Percentiles rank a stretch among this genome's conserved stretches.
Conservation (phyloP, 1,140 invertebrate genomes). For the Polyergus mexicanus region DNA sequence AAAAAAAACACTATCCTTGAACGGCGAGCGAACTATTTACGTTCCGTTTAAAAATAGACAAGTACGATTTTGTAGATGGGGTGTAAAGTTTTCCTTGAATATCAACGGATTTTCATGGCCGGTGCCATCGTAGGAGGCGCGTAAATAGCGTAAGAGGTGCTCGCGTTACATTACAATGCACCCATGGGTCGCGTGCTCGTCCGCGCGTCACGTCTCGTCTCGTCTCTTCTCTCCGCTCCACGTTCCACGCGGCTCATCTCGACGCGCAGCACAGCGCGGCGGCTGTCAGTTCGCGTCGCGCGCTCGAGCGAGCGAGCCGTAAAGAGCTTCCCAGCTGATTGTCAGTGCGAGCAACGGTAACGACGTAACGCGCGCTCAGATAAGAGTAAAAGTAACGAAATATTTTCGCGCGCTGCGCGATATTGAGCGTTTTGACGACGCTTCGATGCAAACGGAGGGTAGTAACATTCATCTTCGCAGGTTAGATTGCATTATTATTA, state of each 20-base stretch:
- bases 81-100: slow-evolving; percentile 27
- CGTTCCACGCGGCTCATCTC: slow-evolving; percentile 18
- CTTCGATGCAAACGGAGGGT: too few relatives aligned
- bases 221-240: neutral
- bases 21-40: neutral
- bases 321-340: neutral
- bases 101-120: slow-evolving; percentile 37
- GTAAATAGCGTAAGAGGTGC: slow-evolving; percentile 47
- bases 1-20: slow-evolving; percentile 21
- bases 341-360: slow-evolving; percentile 22
- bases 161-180: slow-evolving; percentile 60
- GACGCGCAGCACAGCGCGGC: neutral
- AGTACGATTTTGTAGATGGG: neutral
- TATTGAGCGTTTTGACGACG: neutral
- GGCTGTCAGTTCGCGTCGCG: slow-evolving; percentile 66
- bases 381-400: slow-evolving; percentile 58
- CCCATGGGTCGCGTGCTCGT: slow-evolving; percentile 56
- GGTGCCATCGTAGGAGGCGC: slow-evolving; percentile 3
- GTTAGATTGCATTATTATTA: slow-evolving; percentile 5
- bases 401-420: slow-evolving; percentile 16
- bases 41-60: slow-evolving; percentile 24
- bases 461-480: slow-evolving; percentile 8
- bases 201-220: neutral
- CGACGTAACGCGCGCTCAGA: slow-evolving; percentile 1
- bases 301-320: slow-evolving; percentile 68